Evolutionary conservation across 2,888 invertebrate species (phyloP).

Genomic region (Lasioglossum pauxillum): DNA sequence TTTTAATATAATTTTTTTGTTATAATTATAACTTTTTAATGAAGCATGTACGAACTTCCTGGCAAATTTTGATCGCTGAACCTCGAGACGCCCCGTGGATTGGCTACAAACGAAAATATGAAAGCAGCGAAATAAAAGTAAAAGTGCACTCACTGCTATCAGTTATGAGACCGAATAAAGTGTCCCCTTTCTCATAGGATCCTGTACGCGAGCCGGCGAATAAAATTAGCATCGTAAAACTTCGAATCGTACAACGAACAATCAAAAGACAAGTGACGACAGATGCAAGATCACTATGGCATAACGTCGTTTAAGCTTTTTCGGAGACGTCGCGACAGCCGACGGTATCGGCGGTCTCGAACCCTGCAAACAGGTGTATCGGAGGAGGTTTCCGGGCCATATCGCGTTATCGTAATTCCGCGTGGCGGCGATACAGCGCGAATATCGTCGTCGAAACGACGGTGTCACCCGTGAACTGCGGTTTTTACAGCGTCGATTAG

Average conservation of each 20-base stretch:
- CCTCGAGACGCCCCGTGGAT: not conserved
- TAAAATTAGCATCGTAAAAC: not conserved
- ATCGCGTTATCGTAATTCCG: slow-evolving; percentile 51
- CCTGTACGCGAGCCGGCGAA: not conserved
- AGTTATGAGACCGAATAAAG: not conserved
- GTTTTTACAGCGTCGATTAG: slow-evolving; percentile 75
- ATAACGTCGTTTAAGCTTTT: not conserved
- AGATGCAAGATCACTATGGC: not conserved
- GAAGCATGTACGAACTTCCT: too few relatives aligned
- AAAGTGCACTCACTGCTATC: not conserved
- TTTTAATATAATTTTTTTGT: too few relatives aligned
- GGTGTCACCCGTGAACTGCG: slow-evolving; percentile 68
- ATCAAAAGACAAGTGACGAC: not conserved
- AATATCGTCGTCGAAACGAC: slow-evolving; percentile 64
- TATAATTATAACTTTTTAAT: too few relatives aligned
- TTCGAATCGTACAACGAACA: not conserved
- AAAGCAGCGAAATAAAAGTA: not conserved
- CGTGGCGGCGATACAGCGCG: slow-evolving; percentile 38
- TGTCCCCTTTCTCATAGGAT: not conserved
- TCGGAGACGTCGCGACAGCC: not conserved
- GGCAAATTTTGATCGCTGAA: too few relatives aligned
- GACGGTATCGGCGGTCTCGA: slow-evolving; percentile 4
- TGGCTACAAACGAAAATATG: not conserved
- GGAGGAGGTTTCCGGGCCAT: slow-evolving; percentile 48
- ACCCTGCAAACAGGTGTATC: slow-evolving; percentile 47